Base-by-base conservation (phyloP, 1,140 invertebrate genomes). In the Aphidius ervi region DNA sequence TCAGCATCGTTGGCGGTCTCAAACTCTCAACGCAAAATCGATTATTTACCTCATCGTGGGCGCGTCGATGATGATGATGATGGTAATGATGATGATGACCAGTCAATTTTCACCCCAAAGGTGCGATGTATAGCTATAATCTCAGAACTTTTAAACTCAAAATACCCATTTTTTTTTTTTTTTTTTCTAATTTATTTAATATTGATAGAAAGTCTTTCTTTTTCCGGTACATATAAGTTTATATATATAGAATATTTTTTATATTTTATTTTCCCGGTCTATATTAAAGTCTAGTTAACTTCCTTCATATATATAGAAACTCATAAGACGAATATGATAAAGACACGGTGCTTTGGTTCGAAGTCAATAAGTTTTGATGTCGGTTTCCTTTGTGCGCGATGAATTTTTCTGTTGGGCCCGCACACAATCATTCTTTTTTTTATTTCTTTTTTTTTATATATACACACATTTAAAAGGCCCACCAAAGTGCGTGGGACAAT, bases 241-340 rank as follows among this genome's bases (percentile, higher is more conserved):
- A 16, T 16, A 16, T 16, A 16, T 16, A 16, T 16, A 16, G 16
- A 16, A 16, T 31, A 4, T 31, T 31, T 31, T 31, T 68, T 67
- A 16, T 16, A 16, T 65, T 63, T 61, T 64, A 62, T 58, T 39
- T 58, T 63, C 64, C 64, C 59, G 49, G 61, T 31, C 23, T 31
- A 65, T 67, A 71, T 72, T 69, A 72, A 73, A 71, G 69, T 74
- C 71, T 74, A 71, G 71, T 73, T 73, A 72, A 68, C 62, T 56
- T 43, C 31, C n/a, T 43, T 54, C 6, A 16, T 45, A 23, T 6
- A n/a, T 16, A 16, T 16, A 16, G 16, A 16, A 16, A 16, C 16
- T 16, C 16, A 8, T 48, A 31, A 47, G 5, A 52, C 10, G 49
- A 60, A 31, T 47, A 42, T 60, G 37, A 60, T 60, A 16, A 55